These are phyloP conservation scores for Loriculus beryllinus DNA, from an alignment of 2,797 vertebrate genomes.

Conservation along the genomic window DNA sequence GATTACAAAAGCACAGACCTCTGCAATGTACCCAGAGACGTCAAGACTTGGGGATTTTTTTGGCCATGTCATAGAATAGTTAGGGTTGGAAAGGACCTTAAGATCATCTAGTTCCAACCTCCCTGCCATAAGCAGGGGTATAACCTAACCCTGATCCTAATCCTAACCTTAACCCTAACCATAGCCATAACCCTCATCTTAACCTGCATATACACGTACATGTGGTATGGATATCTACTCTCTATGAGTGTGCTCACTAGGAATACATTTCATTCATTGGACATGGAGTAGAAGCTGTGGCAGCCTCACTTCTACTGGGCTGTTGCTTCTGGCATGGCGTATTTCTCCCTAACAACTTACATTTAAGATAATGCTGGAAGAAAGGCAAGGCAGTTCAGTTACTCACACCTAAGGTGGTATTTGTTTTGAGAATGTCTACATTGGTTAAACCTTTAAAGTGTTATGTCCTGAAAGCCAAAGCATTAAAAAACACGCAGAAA, in stretches of 20 bases:
- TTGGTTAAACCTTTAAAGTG: not conserved
- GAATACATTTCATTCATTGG: not conserved
- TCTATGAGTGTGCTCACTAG: fast-evolving
- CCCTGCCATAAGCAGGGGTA: too few relatives aligned
- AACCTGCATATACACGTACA: fast-evolving
- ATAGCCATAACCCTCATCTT: too few relatives aligned
- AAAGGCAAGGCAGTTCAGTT: not conserved
- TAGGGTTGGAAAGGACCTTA: too few relatives aligned
- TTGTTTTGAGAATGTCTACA: not conserved
- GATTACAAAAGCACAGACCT: not conserved
- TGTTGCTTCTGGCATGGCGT: not conserved
- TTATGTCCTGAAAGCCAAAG: not conserved
- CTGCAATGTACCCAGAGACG: not conserved
- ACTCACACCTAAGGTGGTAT: not conserved
- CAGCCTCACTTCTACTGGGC: not conserved
- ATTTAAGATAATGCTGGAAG: not conserved
- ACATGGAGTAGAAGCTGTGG: not conserved
- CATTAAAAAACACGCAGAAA: not conserved
- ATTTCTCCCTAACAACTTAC: not conserved
- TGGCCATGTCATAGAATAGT: too few relatives aligned
- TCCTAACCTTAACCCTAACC: not conserved
- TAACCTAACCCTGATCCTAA: not conserved
- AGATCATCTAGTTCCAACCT: too few relatives aligned
- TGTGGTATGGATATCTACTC: fast-evolving
- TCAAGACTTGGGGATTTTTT: not conserved